Percentiles rank a stretch among this genome's conserved stretches.
These are phyloP conservation scores for Strongylocentrotus purpuratus DNA, from an alignment of 35 echinoderm and acorn worm genomes.

Conservation along the genomic window DNA sequence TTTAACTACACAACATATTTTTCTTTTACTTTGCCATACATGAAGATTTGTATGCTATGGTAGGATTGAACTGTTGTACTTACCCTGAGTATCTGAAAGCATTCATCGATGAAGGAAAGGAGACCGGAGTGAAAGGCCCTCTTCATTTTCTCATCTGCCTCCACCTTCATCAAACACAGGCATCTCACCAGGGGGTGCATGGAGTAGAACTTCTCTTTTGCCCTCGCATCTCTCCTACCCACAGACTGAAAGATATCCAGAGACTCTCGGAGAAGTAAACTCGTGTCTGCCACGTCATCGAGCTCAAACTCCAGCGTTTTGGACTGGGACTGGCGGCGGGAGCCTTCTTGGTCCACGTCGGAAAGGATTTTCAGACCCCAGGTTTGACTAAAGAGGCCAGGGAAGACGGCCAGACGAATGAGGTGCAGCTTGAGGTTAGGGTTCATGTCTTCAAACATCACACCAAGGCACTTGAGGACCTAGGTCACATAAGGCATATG, in stretches of 20 bases:
- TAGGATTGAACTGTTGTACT: too few species aligned
- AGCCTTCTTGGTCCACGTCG: background rate
- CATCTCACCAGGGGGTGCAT: slow-evolving; percentile 62
- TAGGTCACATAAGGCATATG: background rate
- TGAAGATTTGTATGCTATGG: too few species aligned
- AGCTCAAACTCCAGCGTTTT: slow-evolving; percentile 31
- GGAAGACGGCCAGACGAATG: slow-evolving; percentile 52
- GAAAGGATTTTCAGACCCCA: slow-evolving; percentile 46
- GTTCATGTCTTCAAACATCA: slow-evolving; percentile 53
- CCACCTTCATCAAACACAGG: slow-evolving; percentile 43
- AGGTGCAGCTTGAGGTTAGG: slow-evolving; percentile 38
- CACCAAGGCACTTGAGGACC: slow-evolving; percentile 46
- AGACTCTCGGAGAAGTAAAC: slow-evolving; percentile 50
- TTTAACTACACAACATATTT: too few species aligned
- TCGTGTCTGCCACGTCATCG: slow-evolving; percentile 29
- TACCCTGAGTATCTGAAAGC: background rate
- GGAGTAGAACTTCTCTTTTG: slow-evolving; percentile 31
- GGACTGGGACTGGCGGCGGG: background rate
- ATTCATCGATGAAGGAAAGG: slow-evolving; percentile 1
- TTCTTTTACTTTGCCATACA: too few species aligned
- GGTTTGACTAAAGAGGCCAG: slow-evolving; percentile 42
- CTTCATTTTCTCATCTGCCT: slow-evolving; percentile 3
- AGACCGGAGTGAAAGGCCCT: slow-evolving; percentile 30
- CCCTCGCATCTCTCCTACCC: background rate
- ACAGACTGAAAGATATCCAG: slow-evolving; percentile 9